These are phyloP conservation scores for Leptonema lineaticorne DNA, from an alignment of 1,140 invertebrate genomes.

Conservation along the genomic window DNA sequence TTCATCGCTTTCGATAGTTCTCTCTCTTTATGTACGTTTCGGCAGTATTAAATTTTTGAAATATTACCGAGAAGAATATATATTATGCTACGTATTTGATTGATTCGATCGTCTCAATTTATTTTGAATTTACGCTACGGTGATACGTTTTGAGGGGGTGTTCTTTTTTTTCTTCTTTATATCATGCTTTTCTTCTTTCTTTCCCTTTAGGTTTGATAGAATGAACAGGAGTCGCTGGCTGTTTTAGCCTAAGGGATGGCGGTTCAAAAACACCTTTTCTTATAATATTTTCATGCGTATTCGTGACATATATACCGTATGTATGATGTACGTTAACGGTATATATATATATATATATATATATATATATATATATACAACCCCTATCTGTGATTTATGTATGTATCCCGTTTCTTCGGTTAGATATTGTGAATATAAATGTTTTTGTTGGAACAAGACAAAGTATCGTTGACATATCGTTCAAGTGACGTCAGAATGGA, in stretches of 20 bases:
- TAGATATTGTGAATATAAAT: conserved; percentile 23
- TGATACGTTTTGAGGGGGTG: background rate
- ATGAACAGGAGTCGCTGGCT: background rate
- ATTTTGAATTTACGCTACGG: background rate
- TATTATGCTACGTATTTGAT: too few species aligned
- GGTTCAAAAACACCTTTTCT: background rate
- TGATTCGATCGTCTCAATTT: background rate
- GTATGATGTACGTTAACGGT: too few species aligned
- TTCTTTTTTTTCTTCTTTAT: too few species aligned
- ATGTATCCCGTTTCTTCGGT: background rate
- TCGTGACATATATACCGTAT: too few species aligned
- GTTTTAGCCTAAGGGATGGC: background rate
- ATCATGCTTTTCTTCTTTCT: too few species aligned
- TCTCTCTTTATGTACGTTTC: too few species aligned
- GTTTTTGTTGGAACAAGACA: conserved; percentile 18
- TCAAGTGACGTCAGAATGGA: conserved; percentile 13
- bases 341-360: background rate
- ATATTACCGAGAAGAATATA: too few species aligned
- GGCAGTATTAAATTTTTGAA: too few species aligned
- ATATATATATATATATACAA: background rate
- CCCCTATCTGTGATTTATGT: conserved; percentile 2
- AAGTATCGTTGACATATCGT: conserved; percentile 19
- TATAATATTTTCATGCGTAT: conserved; percentile 16
- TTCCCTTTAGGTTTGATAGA: too few species aligned
- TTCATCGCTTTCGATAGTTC: too few species aligned